Base-by-base conservation (phyloP, 1,140 invertebrate species). In the Colletes gigas region DNA sequence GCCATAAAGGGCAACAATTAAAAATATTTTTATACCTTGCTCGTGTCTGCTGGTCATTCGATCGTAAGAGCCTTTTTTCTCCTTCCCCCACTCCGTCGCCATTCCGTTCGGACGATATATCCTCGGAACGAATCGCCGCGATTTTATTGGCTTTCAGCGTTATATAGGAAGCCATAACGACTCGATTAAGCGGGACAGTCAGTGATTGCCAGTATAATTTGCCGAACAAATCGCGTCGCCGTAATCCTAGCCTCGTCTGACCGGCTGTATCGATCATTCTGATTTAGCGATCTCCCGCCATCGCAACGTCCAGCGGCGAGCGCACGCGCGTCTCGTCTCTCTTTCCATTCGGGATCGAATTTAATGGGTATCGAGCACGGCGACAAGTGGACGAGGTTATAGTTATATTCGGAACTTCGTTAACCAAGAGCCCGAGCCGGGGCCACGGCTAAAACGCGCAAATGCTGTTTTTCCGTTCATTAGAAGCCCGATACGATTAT, bases 181-280 rank as follows among this genome's bases (percentile, higher is more conserved):
- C 78, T 87, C 86, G 86, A 87, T 87, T 87, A 87, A 87, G 71
- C 82, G 82, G 78, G 86, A 84, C 86, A 84, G 85, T 82, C 75
- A 52, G 82, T 87, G 85, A 87, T 87, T 87, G 84, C 85, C 84
- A 70, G 84, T 86, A 87, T 87, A 87, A 87, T 87, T 87, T 87
- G 78, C 70, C 82, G 85, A 84, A 87, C 86, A 87, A 87, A 87
- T 88, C 86, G 83, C 76, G 66, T 84, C 83, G 66, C 65, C 63
- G 69, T 88, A 88, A 88, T 87, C 85, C 85, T 77, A 88, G 72
- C 75, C 82, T 55, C 65, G 79, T 66, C 74, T 44, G 83, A 82
- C 82, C 82, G 71, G 30, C 52, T 52, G 68, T 87, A 87, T 88
- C 79, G 86, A 88, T 88, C 85, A 88, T 79, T 73, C 72, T 66